Percentiles rank a stretch among this genome's conserved stretches.
Conservation (phyloP, 2,888 invertebrate genomes). For the Acholoe squamosa region DNA sequence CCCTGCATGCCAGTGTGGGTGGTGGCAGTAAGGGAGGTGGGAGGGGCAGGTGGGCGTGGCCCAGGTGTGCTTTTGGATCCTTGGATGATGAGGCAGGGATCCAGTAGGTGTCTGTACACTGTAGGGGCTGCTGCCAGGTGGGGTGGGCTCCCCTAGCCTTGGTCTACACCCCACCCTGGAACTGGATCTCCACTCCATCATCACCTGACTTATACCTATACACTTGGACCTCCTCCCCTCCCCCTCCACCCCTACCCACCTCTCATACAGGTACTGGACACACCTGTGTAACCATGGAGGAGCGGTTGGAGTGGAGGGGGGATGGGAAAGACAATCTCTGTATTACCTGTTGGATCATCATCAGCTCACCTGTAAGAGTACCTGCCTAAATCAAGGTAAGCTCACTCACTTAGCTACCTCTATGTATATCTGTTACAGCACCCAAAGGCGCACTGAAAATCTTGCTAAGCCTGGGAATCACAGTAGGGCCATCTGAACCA, state of each 20-base stretch:
- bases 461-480: no score
- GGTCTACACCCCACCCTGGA: background rate
- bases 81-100: background rate
- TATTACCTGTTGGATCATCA: background rate
- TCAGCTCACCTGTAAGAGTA: background rate
- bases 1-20: background rate
- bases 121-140: no score
- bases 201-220: no score
- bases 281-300: background rate
- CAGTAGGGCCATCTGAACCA: no score
- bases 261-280: background rate
- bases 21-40: background rate
- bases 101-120: background rate
- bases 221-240: background rate
- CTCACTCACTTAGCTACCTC: no score
- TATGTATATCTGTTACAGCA: no score
- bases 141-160: no score
- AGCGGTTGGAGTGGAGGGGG: background rate
- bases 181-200: no score
- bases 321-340: background rate
- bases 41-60: slow-evolving; percentile 20
- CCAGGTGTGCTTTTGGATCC: slow-evolving; percentile 23
- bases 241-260: background rate
- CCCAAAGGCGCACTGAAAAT: no score
- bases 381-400: background rate